Conservation (phyloP, 2,113 vertebrate genomes). For the Rattus rattus region DNA sequence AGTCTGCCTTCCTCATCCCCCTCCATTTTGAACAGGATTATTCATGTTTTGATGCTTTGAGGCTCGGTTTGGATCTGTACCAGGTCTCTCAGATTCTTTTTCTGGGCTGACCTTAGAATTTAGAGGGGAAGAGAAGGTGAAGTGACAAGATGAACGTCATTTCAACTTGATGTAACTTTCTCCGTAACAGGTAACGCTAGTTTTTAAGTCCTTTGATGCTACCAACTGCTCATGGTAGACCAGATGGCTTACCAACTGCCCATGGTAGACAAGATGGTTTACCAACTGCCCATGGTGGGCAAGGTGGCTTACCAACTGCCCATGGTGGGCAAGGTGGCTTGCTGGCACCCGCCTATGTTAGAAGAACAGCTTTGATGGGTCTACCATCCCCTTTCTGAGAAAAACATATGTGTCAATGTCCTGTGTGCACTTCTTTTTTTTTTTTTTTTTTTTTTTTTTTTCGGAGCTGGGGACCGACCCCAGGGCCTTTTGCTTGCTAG, state of each 20-base stretch:
- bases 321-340: no score
- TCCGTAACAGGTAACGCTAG: neutral
- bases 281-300: neutral
- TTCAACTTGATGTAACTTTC: neutral
- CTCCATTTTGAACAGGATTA: neutral
- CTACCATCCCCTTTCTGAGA: neutral
- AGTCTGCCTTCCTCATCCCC: neutral
- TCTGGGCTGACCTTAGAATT: neutral
- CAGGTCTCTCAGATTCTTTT: neutral
- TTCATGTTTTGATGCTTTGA: constrained; percentile 24
- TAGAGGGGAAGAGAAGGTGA: neutral
- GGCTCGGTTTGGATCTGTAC: neutral
- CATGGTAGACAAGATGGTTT: no score
- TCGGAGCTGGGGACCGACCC: no score
- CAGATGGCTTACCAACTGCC: no score
- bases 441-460: no score
- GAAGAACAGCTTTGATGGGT: no score
- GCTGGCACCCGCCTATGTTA: neutral
- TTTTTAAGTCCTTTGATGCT: neutral
- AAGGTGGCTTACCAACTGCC: no score
- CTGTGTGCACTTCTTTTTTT: neutral
- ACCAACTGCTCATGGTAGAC: neutral
- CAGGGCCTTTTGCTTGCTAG: no score
- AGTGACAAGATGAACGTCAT: neutral
- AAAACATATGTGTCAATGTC: neutral